These are phyloP conservation scores for Bombyx huttoni DNA, from an alignment of 2,888 invertebrate genomes.

Conservation along the genomic window DNA sequence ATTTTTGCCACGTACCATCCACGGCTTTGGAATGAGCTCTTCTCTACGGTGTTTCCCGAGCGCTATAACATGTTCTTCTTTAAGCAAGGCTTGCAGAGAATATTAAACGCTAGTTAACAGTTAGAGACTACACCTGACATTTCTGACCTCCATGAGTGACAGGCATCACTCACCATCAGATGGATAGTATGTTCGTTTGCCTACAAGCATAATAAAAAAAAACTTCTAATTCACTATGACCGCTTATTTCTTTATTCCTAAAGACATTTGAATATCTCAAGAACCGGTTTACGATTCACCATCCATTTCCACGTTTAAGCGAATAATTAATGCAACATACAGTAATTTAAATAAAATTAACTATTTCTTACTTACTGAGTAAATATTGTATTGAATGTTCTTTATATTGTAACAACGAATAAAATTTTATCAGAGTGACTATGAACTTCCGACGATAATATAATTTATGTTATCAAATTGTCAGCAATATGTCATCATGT, in stretches of 20 bases:
- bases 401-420: neutral
- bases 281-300: conserved; percentile 17
- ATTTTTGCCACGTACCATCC: no score
- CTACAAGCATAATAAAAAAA: no score
- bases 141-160: no score
- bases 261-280: conserved; percentile 32
- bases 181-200: no score
- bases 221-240: conserved; percentile 26
- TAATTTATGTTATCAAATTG: neutral
- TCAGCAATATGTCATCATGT: neutral
- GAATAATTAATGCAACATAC: neutral
- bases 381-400: neutral
- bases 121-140: no score
- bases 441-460: neutral
- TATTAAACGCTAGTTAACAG: no score
- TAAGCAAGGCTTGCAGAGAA: no score
- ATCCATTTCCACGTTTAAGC: neutral
- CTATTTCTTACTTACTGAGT: neutral
- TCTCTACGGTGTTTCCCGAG: no score
- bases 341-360: neutral
- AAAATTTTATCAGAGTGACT: neutral
- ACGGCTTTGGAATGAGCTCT: no score
- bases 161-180: no score
- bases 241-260: conserved; percentile 46
- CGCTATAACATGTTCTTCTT: no score